These are phyloP conservation scores for Eremobia ochroleuca DNA, from an alignment of 2,888 invertebrate genomes.

Conservation along the genomic window DNA sequence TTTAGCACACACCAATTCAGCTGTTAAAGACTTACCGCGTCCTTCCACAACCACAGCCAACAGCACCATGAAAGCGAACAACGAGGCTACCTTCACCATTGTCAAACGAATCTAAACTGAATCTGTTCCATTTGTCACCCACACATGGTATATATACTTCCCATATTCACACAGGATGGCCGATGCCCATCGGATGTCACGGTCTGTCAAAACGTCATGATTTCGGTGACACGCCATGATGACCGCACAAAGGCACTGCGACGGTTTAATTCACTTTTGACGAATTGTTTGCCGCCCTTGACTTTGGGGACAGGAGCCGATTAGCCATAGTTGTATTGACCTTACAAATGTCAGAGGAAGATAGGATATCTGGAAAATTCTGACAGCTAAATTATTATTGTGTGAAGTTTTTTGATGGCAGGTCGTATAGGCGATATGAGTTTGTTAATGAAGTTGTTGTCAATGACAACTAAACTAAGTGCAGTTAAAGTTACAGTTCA, in stretches of 20 bases:
- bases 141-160: constrained; percentile 56
- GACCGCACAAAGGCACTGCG: constrained; percentile 70
- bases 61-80: constrained; percentile 60
- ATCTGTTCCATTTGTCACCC: constrained; percentile 36
- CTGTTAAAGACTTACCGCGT: constrained; percentile 52
- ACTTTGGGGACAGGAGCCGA: constrained; percentile 67
- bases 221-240: constrained; percentile 72
- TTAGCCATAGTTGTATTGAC: constrained; percentile 54
- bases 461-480: background rate
- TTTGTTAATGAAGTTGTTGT: background rate
- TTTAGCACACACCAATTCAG: background rate
- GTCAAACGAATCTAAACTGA: constrained; percentile 26
- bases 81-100: constrained; percentile 61
- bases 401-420: constrained; percentile 6
- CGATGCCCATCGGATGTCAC: constrained; percentile 68
- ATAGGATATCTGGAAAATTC: constrained; percentile 17
- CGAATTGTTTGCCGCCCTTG: constrained; percentile 65
- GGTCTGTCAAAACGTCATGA: constrained; percentile 70
- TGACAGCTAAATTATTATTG: constrained; percentile 40
- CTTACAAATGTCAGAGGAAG: constrained; percentile 57
- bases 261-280: constrained; percentile 68
- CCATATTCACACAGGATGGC: constrained; percentile 56
- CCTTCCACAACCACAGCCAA: constrained; percentile 63
- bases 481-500: background rate
- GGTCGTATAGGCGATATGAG: background rate